A percentile compares a stretch with the other conserved stretches of the same genome.
Conservation (phyloP, 2,113 vertebrate species). For the Casuarius casuarius region DNA sequence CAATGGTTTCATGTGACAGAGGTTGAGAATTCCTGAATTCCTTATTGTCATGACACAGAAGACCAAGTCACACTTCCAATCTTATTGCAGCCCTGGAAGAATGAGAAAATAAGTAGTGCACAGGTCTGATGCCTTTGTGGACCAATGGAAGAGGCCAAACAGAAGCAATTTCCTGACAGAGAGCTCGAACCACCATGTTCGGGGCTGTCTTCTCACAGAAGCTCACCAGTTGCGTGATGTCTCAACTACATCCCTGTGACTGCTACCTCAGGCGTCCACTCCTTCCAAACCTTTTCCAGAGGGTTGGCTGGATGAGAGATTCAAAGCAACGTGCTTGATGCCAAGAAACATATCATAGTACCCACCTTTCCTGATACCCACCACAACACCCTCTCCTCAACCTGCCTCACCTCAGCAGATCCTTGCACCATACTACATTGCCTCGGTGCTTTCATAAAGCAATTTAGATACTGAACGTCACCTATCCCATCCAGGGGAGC, state of each 20-base stretch:
- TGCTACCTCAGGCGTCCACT: not conserved
- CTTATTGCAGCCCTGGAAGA: not conserved
- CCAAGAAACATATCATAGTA: rapidly evolving
- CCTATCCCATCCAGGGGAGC: not conserved
- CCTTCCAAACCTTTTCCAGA: not conserved
- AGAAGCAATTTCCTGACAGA: not conserved
- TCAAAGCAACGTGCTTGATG: not conserved
- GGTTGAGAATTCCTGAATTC: not conserved
- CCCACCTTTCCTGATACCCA: rapidly evolving
- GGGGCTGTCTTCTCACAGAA: too few relatives aligned
- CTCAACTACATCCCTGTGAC: too few relatives aligned
- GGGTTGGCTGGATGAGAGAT: not conserved
- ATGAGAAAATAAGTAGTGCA: not conserved
- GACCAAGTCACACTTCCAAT: not conserved
- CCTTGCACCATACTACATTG: not conserved
- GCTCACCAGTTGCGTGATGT: not conserved
- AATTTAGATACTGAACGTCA: not conserved
- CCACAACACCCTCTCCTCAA: not conserved
- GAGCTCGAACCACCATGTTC: not conserved
- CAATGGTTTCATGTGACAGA: rapidly evolving
- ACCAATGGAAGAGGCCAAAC: rapidly evolving
- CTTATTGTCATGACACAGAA: not conserved
- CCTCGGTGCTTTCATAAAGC: not conserved
- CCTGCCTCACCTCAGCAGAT: not conserved
- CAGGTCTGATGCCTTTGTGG: not conserved